Percentiles rank a stretch among this genome's conserved stretches.
Evolutionary conservation across 2,113 vertebrate species (phyloP).

Genomic region (Arvicanthis niloticus): DNA sequence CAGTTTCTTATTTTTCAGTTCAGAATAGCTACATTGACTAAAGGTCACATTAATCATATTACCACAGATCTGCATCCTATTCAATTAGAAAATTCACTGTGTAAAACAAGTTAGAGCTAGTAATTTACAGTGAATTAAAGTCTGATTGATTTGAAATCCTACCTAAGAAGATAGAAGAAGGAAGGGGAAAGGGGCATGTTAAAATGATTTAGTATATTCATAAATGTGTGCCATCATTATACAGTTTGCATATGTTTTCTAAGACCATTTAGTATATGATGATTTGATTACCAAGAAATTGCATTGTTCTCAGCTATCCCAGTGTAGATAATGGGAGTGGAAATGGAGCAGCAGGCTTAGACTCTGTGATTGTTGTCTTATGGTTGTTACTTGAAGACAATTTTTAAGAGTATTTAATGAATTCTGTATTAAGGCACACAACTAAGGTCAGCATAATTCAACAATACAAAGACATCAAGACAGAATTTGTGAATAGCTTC

Average conservation of each 20-base stretch:
- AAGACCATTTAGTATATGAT: not conserved
- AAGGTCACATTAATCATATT: not conserved
- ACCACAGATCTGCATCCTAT: not conserved
- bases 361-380: not conserved
- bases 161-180: not conserved
- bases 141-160: not conserved
- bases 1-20: not conserved
- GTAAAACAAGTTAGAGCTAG: not conserved
- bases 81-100: not conserved
- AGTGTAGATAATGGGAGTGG: not conserved
- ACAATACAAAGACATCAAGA: not conserved
- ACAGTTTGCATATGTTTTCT: not conserved
- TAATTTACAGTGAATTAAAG: not conserved
- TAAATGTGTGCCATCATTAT: not conserved
- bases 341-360: not conserved
- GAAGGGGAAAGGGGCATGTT: fast-evolving
- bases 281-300: not conserved
- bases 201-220: not conserved
- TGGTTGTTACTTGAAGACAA: not conserved
- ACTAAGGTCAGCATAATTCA: not conserved
- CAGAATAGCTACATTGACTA: not conserved
- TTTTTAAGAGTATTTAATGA: not conserved
- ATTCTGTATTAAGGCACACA: not conserved
- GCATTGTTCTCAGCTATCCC: not conserved
- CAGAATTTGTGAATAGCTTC: not conserved